These are phyloP conservation scores for Gasterosteus aculeatus DNA, from an alignment of 2,113 vertebrate species.

Conservation along the genomic window DNA sequence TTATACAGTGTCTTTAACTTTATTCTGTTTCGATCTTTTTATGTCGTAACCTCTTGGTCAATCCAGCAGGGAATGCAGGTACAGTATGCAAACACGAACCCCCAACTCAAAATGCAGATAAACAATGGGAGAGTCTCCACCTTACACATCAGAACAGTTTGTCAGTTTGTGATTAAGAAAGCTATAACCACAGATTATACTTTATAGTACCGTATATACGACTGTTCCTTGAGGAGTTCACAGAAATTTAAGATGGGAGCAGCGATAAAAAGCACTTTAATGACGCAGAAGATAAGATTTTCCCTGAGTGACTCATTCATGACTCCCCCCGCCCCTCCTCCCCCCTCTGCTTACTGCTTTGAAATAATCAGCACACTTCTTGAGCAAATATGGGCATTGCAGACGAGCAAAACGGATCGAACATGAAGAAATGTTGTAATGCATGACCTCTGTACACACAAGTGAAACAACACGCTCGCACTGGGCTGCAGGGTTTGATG, in stretches of 20 bases:
- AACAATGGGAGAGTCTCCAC: background rate
- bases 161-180: slow-evolving; percentile 70
- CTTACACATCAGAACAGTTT: slow-evolving; percentile 55
- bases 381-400: slow-evolving; percentile 76
- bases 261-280: slow-evolving; percentile 79
- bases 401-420: slow-evolving; percentile 61
- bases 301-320: slow-evolving; percentile 74
- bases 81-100: background rate
- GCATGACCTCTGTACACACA: slow-evolving; percentile 67
- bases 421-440: slow-evolving; percentile 66
- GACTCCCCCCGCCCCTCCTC: slow-evolving; percentile 50
- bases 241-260: slow-evolving; percentile 74
- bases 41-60: slow-evolving; percentile 9
- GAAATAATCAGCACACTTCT: slow-evolving; percentile 71
- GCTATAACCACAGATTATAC: slow-evolving; percentile 76
- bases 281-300: slow-evolving; percentile 83
- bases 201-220: slow-evolving; percentile 78
- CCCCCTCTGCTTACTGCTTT: slow-evolving; percentile 38
- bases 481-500: background rate
- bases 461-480: slow-evolving; percentile 12
- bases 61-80: slow-evolving; percentile 1
- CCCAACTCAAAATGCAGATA: slow-evolving; percentile 26
- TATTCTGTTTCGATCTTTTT: background rate
- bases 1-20: background rate
- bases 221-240: slow-evolving; percentile 75